phyloP scores from a whole-genome alignment of 2,113 vertebrate species.

The Corythaixoides concolor region DNA sequence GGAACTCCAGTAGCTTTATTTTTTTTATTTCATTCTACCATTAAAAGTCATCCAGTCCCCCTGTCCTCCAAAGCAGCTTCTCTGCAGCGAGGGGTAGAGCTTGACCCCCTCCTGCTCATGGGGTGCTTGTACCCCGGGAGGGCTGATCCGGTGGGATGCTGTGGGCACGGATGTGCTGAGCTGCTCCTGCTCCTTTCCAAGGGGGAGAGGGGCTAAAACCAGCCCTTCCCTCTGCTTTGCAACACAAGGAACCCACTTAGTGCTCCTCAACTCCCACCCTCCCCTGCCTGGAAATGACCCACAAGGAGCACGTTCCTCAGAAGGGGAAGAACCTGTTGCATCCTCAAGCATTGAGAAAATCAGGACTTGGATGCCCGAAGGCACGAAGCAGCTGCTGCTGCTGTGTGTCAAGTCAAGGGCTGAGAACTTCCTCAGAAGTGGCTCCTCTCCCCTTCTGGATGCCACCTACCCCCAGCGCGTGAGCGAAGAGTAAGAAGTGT shows the following conservation, averaged over 20 bases:
- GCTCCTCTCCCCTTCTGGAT: not conserved
- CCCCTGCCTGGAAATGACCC: not conserved
- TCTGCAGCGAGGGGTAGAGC: not conserved
- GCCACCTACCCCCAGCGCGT: not conserved
- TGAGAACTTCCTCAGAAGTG: rapidly evolving
- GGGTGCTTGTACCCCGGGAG: not conserved
- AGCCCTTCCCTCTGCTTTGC: not conserved
- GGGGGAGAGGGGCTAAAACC: not conserved
- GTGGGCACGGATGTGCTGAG: not conserved
- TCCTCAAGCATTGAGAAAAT: not conserved
- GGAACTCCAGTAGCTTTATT: no score
- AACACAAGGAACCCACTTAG: no score
- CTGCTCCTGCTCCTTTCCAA: no score
- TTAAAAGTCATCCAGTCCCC: not conserved
- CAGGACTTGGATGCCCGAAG: rapidly evolving
- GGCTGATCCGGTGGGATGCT: not conserved
- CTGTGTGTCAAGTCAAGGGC: not conserved
- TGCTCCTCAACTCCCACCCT: not conserved
- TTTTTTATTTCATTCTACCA: not conserved
- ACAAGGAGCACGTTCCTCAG: rapidly evolving
- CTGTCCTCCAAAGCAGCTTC: not conserved
- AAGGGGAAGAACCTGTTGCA: no score
- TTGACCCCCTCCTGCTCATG: not conserved
- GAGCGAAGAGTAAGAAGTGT: not conserved
- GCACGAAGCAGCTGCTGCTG: rapidly evolving